Evolutionary conservation across 2,113 vertebrate species (phyloP), one percentile per base, ranked within the genome.

Genomic region (Columba livia): DNA sequence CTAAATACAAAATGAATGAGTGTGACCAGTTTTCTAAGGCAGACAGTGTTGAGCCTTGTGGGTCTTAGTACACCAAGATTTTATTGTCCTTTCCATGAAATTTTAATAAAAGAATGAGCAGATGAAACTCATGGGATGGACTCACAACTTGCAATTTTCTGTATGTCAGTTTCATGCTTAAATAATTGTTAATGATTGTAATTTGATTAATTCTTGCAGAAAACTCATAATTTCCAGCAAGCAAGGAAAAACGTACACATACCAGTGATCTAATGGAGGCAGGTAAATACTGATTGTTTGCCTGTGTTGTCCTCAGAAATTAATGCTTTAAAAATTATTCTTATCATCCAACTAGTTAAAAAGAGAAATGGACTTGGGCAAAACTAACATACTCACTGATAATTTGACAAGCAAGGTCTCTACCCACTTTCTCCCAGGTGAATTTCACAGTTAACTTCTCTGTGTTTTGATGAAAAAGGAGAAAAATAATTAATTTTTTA

Each of bases 101-200:
- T 95, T 96, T 92, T 95, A 95, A 95, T 96, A 94, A 92, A 96
- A 94, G 81, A 92, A 74, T 65, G 78, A 96, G 64, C 56, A 97
- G 87, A 96, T 44, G 71, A 96, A 77, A 75, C 62, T 94, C 25
- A 40, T 94, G 65, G 85, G 89, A 94, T 92, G 79, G 60, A 97
- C 62, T 89, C 70, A 90, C 96, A 96, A 91, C 67, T 92, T 90
- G 60, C 20, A 96, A 93, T 93, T 94, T 88, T 96, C 91, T 95
- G 32, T 75, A 79, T 96, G 94, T 94, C 70, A 94, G 38, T 93
- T 97, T 56, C 32, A 36, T 82, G 75, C 79, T 82, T 94, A 93
- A 90, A 72, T 97, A 92, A 89, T 96, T 97, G 81, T 92, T 97
- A 96, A 89, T 58, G 47, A 95, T 95, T 81, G 29, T 61, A 18